Evolutionary conservation across 2,797 vertebrate genomes (phyloP).

Genomic region (Alfaro cultratus): DNA sequence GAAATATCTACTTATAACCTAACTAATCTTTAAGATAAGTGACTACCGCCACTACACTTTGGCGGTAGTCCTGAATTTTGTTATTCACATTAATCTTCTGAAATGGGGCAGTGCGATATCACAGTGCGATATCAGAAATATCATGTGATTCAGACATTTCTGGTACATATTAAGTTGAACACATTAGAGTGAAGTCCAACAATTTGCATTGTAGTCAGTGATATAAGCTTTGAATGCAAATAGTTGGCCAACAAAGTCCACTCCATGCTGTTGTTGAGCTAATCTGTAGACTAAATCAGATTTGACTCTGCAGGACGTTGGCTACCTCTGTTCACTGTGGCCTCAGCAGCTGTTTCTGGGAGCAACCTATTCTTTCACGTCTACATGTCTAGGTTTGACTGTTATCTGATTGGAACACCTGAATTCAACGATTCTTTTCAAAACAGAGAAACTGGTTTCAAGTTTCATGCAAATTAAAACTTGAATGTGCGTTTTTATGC

Average conservation of each 20-base stretch:
- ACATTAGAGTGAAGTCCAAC: not conserved
- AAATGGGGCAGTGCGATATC: no score
- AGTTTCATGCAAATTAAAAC: constrained; percentile 67
- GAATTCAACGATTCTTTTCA: not conserved
- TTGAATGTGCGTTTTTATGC: constrained; percentile 39
- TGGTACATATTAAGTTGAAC: not conserved
- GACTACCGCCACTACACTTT: not conserved
- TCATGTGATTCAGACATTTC: not conserved
- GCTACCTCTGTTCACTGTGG: not conserved
- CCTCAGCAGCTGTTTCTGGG: not conserved
- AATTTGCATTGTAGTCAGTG: not conserved
- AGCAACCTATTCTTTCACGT: not conserved
- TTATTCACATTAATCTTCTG: not conserved
- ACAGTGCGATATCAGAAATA: not conserved
- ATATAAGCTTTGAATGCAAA: not conserved
- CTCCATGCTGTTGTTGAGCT: not conserved
- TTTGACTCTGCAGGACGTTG: not conserved
- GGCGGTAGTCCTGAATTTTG: not conserved
- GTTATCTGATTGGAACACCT: not conserved
- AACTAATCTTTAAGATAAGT: not conserved
- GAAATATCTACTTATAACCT: not conserved
- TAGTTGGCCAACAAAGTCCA: not conserved
- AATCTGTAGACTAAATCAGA: not conserved
- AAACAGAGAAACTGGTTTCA: constrained; percentile 26
- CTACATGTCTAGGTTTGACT: not conserved